Base-by-base conservation (phyloP, 2,888 invertebrate genomes). In the Tachina fera region DNA sequence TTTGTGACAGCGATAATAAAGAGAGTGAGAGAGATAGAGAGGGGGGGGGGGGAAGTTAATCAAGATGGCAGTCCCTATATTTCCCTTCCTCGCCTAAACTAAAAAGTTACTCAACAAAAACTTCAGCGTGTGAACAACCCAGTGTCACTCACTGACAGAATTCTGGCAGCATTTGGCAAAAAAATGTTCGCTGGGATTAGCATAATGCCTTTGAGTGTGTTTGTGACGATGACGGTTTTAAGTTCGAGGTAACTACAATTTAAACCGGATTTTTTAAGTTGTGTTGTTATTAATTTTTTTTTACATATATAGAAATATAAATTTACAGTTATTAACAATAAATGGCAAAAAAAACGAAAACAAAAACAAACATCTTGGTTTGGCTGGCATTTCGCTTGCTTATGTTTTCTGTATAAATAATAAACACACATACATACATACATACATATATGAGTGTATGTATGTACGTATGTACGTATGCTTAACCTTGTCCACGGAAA, bases 221-320 rank as follows among this genome's bases (percentile, higher is more conserved):
- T 31, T 71, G 41, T 65, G 39, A 19, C 19, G 19, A 19, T 68
- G 74, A 31, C 60, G 70, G 82, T 65, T 82, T 82, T 71, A 31
- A 43, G 19, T 76, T 70, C 76, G 61, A 82, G 76, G 82, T 76
- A 71, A 63, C 56, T 65, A 16, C 56, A 74, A 49, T 67, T 67
- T 60, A 51, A 60, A 74, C 74, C 51, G 41, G 80, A 67, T 74
- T 74, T n/a, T 41, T 39, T 8, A 14, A 60, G 41, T 60, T 60
- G 9, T n/a, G 41, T 39, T n/a, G 2, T 11, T 53, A 53, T 19
- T 56, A n/a, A 16, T 22, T 22, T 56, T 6, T 56, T 56, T 5
- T 31, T 31, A 31, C 0, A 31, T 31, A 6, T 31, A 31, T 31
- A 31, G 31, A 31, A 9, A 47, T 31, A 31, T 31, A 58, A 19